These are phyloP conservation scores for Conger conger DNA, from an alignment of 2,113 vertebrate species.

Conservation along the genomic window DNA sequence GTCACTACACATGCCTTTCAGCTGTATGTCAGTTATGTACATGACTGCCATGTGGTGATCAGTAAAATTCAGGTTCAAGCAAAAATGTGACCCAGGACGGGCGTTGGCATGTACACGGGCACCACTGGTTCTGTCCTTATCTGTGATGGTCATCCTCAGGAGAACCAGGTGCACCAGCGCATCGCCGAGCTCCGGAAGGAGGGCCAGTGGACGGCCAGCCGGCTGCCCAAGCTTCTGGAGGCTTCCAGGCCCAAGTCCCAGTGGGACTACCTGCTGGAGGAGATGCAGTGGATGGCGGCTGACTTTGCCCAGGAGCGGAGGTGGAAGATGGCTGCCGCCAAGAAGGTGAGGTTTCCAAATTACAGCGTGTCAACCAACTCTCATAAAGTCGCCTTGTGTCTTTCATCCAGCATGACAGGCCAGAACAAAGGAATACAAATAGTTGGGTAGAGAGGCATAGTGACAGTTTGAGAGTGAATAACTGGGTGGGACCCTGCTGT, in stretches of 20 bases:
- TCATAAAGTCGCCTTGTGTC: neutral
- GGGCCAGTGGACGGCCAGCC: constrained; percentile 88
- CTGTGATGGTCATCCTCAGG: constrained; percentile 55
- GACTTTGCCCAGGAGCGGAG: constrained; percentile 96
- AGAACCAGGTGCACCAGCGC: constrained; percentile 87
- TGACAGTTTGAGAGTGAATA: neutral
- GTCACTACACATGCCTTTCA: no score
- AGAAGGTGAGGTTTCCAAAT: constrained; percentile 75
- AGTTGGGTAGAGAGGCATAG: neutral
- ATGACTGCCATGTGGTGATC: no score
- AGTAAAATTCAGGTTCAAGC: no score
- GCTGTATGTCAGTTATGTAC: no score
- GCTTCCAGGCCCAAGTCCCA: constrained; percentile 87
- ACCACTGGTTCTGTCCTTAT: neutral
- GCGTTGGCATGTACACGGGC: neutral
- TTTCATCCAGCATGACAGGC: neutral
- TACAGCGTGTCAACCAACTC: neutral
- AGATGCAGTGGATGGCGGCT: constrained; percentile 99
- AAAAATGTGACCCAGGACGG: no score
- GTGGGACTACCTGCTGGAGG: constrained; percentile 96
- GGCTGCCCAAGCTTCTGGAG: constrained; percentile 91
- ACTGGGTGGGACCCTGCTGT: neutral
- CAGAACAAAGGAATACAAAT: no score
- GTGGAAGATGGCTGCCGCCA: constrained; percentile 95
- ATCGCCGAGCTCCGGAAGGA: constrained; percentile 89